Percentiles rank a stretch among this genome's conserved stretches.
These are phyloP conservation scores for Trachelus stipa DNA, from an alignment of 2,888 invertebrate species.

Conservation along the genomic window DNA sequence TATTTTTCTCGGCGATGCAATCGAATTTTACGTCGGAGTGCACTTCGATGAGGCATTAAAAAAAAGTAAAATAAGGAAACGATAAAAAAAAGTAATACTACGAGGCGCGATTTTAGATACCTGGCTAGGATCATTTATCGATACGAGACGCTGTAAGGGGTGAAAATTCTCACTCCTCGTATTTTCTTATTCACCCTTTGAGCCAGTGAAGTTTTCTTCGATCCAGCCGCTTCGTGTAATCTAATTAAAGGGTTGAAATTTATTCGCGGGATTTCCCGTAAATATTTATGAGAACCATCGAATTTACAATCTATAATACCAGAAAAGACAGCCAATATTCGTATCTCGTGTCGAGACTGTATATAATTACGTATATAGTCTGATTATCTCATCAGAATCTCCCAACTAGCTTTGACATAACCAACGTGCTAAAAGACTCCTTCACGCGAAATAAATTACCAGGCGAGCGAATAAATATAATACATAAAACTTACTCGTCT, in stretches of 20 bases:
- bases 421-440: not conserved
- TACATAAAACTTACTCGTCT: not conserved
- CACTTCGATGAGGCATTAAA: not conserved
- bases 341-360: not conserved
- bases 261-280: conserved; percentile 19
- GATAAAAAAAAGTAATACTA: not conserved
- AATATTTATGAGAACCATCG: conserved; percentile 19
- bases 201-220: conserved; percentile 17
- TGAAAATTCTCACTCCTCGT: conserved; percentile 3
- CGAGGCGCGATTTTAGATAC: not conserved
- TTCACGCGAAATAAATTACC: not conserved
- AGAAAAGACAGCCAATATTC: not conserved
- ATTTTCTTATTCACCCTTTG: conserved; percentile 1
- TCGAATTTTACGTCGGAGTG: not conserved
- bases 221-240: conserved; percentile 21
- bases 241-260: conserved; percentile 20
- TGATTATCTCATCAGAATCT: not conserved
- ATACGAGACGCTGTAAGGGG: not conserved
- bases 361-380: not conserved
- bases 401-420: not conserved
- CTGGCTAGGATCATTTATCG: not conserved
- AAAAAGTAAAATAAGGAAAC: not conserved
- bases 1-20: not conserved
- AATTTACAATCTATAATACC: not conserved
- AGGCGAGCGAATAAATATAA: not conserved